These are phyloP conservation scores for Tachysurus vachellii DNA, from an alignment of 2,113 vertebrate species.

Conservation along the genomic window DNA sequence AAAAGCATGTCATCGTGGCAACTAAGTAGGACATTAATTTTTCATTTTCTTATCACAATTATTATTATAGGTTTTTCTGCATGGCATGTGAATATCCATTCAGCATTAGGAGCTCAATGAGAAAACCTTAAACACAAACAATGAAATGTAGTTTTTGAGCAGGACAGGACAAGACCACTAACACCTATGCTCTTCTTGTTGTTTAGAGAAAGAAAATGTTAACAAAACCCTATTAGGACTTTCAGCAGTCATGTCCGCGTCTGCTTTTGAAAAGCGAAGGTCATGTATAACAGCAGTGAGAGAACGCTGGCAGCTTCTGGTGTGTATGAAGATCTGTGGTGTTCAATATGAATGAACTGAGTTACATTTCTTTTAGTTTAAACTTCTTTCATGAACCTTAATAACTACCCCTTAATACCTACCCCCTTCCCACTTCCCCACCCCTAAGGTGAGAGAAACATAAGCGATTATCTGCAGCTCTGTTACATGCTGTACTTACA, in stretches of 20 bases:
- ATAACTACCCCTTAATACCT: no score
- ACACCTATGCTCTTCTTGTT: background rate
- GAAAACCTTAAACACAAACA: background rate
- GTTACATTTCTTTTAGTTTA: background rate
- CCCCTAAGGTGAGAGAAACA: background rate
- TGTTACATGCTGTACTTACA: background rate
- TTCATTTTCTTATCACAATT: background rate
- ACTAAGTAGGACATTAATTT: background rate
- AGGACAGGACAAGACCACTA: background rate
- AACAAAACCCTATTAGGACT: background rate
- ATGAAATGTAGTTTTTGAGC: background rate
- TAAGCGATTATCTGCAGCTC: background rate
- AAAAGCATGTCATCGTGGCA: background rate
- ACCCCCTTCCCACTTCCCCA: no score
- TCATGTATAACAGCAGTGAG: background rate
- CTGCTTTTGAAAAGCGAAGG: background rate
- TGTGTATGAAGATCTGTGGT: background rate
- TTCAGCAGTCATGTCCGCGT: background rate
- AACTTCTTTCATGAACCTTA: background rate
- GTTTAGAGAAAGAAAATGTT: background rate
- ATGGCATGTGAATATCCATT: background rate
- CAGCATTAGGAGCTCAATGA: background rate
- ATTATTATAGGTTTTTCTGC: background rate
- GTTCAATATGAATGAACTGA: background rate
- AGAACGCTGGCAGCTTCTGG: background rate